These are phyloP conservation scores for Teleopsis dalmanni DNA, from an alignment of 1,140 invertebrate genomes.

Conservation along the genomic window DNA sequence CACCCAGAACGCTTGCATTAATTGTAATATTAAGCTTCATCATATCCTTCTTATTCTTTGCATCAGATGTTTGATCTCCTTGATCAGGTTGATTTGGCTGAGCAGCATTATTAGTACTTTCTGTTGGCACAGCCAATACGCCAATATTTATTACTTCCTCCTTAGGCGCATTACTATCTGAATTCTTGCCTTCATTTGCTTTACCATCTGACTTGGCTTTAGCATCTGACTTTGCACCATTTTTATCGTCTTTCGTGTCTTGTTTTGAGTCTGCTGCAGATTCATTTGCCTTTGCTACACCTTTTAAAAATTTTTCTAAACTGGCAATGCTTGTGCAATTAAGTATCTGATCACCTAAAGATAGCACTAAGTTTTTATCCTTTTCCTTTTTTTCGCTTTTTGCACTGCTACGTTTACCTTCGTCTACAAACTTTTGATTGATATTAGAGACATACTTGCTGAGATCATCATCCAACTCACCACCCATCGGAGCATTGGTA, in stretches of 20 bases:
- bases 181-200: too few relatives aligned
- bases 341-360: conserved; percentile 7
- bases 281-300: not conserved
- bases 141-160: too few relatives aligned
- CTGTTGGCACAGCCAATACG: too few relatives aligned
- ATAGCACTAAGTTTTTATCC: not conserved
- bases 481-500: too few relatives aligned
- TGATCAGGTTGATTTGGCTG: too few relatives aligned
- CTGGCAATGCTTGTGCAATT: conserved; percentile 7
- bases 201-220: too few relatives aligned
- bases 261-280: not conserved
- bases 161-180: too few relatives aligned
- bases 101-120: too few relatives aligned
- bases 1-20: conserved; percentile 26
- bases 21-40: conserved; percentile 29
- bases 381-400: not conserved
- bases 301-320: conserved; percentile 8
- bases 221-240: too few relatives aligned
- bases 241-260: not conserved
- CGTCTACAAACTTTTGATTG: not conserved
- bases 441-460: not conserved
- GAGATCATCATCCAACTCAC: not conserved
- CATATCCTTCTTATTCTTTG: too few relatives aligned
- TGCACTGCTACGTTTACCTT: not conserved
- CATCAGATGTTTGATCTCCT: too few relatives aligned